Conservation (phyloP, 2,888 invertebrate genomes). For the Epistrophella euchroma region DNA sequence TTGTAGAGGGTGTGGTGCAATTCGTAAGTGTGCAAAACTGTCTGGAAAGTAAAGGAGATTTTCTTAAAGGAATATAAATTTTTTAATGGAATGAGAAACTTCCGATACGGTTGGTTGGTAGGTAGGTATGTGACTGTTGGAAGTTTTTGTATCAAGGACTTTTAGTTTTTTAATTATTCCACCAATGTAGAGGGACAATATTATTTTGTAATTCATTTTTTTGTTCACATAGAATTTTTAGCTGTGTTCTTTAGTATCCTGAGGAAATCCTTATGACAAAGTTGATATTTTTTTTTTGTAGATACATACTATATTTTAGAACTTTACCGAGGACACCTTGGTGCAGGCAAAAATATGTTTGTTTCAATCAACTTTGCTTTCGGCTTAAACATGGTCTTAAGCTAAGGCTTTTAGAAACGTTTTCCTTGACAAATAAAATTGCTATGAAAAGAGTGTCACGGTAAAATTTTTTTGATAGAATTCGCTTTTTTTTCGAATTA, state of each 20-base stretch:
- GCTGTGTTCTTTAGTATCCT: constrained; percentile 1
- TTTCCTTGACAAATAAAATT: too few relatives aligned
- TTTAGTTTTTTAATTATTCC: constrained; percentile 69
- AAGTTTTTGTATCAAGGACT: constrained; percentile 47
- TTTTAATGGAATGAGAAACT: constrained; percentile 22
- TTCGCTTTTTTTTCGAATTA: too few relatives aligned
- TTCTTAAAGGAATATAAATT: constrained; percentile 51
- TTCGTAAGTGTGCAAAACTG: constrained; percentile 36
- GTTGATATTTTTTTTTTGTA: background rate
- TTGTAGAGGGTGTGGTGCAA: constrained; percentile 9
- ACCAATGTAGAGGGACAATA: constrained; percentile 3
- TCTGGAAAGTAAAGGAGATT: constrained; percentile 33
- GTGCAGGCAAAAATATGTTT: background rate
- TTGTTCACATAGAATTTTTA: background rate
- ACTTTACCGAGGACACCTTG: background rate
- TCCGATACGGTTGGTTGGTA: constrained; percentile 21
- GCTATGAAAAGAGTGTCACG: too few relatives aligned
- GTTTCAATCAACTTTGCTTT: constrained; percentile 18
- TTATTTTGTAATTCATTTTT: background rate
- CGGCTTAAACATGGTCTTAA: background rate
- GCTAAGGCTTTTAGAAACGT: background rate
- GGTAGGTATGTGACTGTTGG: constrained; percentile 21
- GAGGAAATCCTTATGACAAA: constrained; percentile 13
- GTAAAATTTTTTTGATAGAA: too few relatives aligned
- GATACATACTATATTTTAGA: background rate